Conservation (phyloP, 2,888 invertebrate species). For the Arenicola marina region DNA sequence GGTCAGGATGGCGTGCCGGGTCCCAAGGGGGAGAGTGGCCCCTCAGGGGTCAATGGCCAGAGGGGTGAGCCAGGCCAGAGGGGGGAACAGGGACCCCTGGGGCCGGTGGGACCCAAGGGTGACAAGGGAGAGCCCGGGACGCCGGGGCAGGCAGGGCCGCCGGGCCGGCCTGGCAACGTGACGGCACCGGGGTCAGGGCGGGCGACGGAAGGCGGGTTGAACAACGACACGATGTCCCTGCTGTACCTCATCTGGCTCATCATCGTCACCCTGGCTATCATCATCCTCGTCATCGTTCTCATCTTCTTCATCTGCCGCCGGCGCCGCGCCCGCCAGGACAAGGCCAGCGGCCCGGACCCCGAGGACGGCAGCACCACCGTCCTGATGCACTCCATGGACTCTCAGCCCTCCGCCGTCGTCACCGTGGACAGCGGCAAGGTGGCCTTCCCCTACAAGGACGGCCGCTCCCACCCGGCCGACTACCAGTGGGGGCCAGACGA, state of each 20-base stretch:
- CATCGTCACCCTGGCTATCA: neutral
- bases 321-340: no score
- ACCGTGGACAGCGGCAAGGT: no score
- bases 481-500: no score
- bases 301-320: neutral
- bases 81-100: constrained; percentile 2
- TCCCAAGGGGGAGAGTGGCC: constrained; percentile 6
- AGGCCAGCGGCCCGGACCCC: no score
- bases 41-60: constrained; percentile 5
- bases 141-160: neutral
- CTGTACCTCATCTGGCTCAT: constrained; percentile 4
- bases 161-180: neutral
- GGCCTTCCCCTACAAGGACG: no score
- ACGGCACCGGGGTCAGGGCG: neutral
- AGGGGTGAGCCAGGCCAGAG: constrained; percentile 5
- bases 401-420: no score
- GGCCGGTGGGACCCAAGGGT: constrained; percentile 13
- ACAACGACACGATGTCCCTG: neutral
- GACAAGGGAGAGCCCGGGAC: constrained; percentile 12
- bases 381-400: no score
- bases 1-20: constrained; percentile 10
- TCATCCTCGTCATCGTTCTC: neutral
- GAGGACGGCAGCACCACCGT: no score
- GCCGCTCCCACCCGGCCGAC: no score
- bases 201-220: neutral